Percentiles rank a stretch among this genome's conserved stretches.
Conservation (phyloP, 2,113 vertebrate genomes). For the Eidolon helvum region DNA sequence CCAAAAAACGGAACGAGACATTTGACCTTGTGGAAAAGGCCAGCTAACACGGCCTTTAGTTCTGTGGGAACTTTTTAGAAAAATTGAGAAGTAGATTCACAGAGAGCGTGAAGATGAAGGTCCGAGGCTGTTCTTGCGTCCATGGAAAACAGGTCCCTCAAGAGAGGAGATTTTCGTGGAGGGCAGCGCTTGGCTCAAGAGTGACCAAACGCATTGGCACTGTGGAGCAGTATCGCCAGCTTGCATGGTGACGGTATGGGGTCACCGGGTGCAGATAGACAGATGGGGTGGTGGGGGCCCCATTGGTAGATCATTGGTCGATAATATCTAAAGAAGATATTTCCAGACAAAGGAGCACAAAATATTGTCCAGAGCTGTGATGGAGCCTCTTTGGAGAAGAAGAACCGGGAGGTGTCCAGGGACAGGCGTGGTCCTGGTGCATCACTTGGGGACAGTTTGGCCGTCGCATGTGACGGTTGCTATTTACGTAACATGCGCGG, state of each 20-base stretch:
- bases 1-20: neutral
- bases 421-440: rapidly evolving
- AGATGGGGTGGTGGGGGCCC: rapidly evolving
- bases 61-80: neutral
- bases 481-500: rapidly evolving
- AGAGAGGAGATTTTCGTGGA: neutral
- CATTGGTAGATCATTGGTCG: no score
- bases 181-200: neutral
- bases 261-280: rapidly evolving
- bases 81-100: neutral
- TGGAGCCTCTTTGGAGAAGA: no score
- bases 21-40: neutral
- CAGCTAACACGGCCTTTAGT: neutral
- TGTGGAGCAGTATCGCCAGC: rapidly evolving
- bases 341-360: no score
- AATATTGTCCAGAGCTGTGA: rapidly evolving
- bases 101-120: neutral
- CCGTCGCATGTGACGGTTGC: rapidly evolving
- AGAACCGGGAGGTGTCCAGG: no score
- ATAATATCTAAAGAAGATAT: neutral
- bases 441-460: rapidly evolving
- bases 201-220: neutral
- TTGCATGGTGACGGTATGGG: no score
- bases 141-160: neutral
- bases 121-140: neutral